Conservation (phyloP, 2,797 vertebrate species). For the Ctenopoma kingsleyae region DNA sequence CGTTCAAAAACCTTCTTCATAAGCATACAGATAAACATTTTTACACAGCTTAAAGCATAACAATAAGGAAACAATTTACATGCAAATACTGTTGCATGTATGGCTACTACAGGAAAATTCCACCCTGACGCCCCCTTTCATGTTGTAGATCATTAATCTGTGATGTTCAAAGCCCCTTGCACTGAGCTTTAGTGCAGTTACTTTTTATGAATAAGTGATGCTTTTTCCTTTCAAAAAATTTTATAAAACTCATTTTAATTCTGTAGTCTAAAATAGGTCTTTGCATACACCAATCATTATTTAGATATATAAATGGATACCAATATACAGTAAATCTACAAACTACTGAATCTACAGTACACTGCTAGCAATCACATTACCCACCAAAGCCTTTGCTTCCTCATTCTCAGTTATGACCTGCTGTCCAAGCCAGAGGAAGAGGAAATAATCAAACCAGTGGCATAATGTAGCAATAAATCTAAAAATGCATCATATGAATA, state of each 20-base stretch:
- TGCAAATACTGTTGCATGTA: background rate
- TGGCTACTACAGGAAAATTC: background rate
- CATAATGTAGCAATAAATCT: constrained; percentile 2
- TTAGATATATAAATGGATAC: too few relatives aligned
- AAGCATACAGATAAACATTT: too few relatives aligned
- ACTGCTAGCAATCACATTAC: constrained; percentile 34
- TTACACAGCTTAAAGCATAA: background rate
- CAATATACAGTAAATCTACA: background rate
- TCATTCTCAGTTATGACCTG: constrained; percentile 56
- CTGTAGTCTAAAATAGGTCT: too few relatives aligned
- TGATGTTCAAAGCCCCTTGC: background rate
- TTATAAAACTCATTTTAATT: too few relatives aligned
- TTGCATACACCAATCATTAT: too few relatives aligned
- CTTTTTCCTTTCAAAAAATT: too few relatives aligned
- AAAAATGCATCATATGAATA: constrained; percentile 6
- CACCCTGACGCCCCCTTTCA: background rate
- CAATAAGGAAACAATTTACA: background rate
- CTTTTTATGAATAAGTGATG: too few relatives aligned
- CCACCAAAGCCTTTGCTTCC: constrained; percentile 58
- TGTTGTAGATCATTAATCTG: too few relatives aligned
- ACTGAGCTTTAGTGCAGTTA: background rate
- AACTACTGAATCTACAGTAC: constrained; percentile 2
- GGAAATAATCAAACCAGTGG: constrained; percentile 19
- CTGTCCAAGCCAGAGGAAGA: constrained; percentile 40
- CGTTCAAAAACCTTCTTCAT: too few relatives aligned